Percentiles rank a stretch among this genome's conserved stretches.
Evolutionary conservation across 92 coral and sea anemone genomes (phyloP).

Genomic region (Actinernus sp.): DNA sequence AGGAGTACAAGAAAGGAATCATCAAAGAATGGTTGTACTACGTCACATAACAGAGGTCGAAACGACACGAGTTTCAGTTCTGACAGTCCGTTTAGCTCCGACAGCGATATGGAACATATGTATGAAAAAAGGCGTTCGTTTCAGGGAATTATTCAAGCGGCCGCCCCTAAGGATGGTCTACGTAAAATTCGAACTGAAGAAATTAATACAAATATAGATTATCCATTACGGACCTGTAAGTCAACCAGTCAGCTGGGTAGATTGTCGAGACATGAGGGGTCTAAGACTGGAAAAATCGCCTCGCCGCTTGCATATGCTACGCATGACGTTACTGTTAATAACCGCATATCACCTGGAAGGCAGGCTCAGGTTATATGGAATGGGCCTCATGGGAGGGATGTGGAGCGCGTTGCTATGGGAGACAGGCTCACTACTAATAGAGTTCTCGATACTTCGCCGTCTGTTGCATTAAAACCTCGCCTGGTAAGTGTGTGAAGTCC

Average conservation of each 20-base stretch:
- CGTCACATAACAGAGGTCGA: background rate
- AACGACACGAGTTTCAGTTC: constrained; percentile 13
- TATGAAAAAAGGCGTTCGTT: background rate
- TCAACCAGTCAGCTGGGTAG: constrained; percentile 14
- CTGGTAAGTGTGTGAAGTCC: too few relatives aligned
- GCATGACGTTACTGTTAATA: constrained; percentile 12
- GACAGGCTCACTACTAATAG: too few relatives aligned
- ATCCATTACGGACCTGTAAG: background rate
- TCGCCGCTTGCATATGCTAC: background rate
- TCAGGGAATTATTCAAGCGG: background rate
- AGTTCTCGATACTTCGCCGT: too few relatives aligned
- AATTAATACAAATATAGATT: background rate
- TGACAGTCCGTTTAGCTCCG: constrained; percentile 60
- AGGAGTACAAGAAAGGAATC: background rate
- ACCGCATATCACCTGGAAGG: constrained; percentile 51
- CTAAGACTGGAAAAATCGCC: background rate
- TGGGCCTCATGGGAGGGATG: constrained; percentile 16
- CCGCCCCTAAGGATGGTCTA: background rate
- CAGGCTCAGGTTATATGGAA: constrained; percentile 53
- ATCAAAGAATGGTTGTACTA: too few relatives aligned
- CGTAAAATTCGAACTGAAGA: background rate
- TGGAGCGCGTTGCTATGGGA: constrained; percentile 11
- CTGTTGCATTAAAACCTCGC: too few relatives aligned
- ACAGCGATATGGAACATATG: constrained; percentile 40
- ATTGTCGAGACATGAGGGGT: constrained; percentile 49